Conservation (phyloP, 2,888 invertebrate genomes). For the Cheilosia scutellata region DNA sequence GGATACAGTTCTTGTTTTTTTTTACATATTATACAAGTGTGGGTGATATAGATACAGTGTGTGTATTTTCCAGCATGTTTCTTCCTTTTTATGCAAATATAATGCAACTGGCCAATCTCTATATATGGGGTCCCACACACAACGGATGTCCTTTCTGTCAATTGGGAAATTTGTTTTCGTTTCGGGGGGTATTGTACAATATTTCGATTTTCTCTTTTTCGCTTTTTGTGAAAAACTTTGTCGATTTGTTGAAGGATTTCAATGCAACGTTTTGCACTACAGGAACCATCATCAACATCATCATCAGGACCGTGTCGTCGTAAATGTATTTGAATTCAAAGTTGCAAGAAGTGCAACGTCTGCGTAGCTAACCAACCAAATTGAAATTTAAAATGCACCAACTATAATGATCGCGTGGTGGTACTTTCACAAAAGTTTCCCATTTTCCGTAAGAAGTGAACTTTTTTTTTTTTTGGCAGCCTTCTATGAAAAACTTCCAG, state of each 20-base stretch:
- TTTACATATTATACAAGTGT: conserved; percentile 23
- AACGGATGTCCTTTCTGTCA: conserved; percentile 60
- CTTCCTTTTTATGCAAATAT: conserved; percentile 51
- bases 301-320: conserved; percentile 7
- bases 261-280: conserved; percentile 2
- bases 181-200: conserved; percentile 4
- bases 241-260: conserved; percentile 48
- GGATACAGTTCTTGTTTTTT: conserved; percentile 35
- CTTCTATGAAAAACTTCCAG: conserved; percentile 28
- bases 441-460: conserved; percentile 39
- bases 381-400: conserved; percentile 49
- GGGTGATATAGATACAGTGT: conserved; percentile 7
- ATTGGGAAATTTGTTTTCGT: conserved; percentile 47
- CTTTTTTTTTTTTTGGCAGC: conserved; percentile 1
- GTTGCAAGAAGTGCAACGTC: conserved; percentile 14
- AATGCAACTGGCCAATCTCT: conserved; percentile 55
- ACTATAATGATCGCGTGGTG: conserved; percentile 44
- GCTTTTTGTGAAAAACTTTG: conserved; percentile 27
- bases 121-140: background rate
- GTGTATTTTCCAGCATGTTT: conserved; percentile 8
- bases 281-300: conserved; percentile 20
- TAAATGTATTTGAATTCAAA: conserved; percentile 25
- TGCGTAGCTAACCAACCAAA: conserved; percentile 46
- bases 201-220: conserved; percentile 15
- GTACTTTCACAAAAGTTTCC: conserved; percentile 25